phyloP scores from a whole-genome alignment of 2,797 vertebrate genomes.

The Onychomys torridus region DNA sequence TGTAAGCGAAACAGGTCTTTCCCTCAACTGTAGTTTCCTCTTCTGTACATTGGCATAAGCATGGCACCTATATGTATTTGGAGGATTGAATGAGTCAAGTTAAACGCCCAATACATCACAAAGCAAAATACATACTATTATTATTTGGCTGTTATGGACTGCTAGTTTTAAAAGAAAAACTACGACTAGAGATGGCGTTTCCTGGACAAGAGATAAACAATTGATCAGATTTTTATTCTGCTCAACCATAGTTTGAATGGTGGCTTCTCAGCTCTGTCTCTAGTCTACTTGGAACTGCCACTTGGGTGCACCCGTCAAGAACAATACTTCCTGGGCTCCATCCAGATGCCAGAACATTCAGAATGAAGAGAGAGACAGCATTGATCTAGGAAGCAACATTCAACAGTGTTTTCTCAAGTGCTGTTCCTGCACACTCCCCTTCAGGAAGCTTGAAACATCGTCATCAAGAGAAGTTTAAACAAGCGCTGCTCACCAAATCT shows the following conservation, averaged over 20 bases:
- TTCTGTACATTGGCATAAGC: background rate
- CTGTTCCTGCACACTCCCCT: background rate
- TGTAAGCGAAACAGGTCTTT: background rate
- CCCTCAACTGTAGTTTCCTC: background rate
- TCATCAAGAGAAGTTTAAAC: conserved; percentile 8
- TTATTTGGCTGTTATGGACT: background rate
- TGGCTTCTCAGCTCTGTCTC: background rate
- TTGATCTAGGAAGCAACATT: background rate
- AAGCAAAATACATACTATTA: conserved; percentile 15
- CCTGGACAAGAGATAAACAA: background rate
- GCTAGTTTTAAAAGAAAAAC: conserved; percentile 50
- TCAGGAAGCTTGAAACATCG: background rate
- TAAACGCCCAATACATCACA: background rate
- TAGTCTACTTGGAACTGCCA: background rate
- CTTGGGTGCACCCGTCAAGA: background rate
- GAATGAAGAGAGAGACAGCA: background rate
- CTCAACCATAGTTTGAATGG: background rate
- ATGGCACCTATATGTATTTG: background rate
- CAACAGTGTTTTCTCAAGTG: conserved; percentile 5
- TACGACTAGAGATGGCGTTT: background rate
- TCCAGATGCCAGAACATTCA: background rate
- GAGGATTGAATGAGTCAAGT: background rate
- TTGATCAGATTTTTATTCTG: background rate
- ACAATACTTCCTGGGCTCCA: background rate
- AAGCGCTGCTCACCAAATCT: background rate